Base-by-base conservation (phyloP, 2,888 invertebrate genomes). In the Marasmarcha lunaedactyla region DNA sequence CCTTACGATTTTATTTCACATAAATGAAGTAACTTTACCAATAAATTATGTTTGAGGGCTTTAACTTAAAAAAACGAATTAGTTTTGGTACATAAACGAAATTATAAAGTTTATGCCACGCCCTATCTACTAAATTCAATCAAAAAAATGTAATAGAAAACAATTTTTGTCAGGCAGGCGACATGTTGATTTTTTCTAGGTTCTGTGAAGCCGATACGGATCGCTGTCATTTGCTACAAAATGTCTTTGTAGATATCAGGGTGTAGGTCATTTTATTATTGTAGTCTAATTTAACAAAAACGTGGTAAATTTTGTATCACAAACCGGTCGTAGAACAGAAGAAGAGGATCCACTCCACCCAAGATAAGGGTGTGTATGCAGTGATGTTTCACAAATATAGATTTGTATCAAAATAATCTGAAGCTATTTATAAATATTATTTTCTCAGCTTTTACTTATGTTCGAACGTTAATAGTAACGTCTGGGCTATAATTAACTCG, bases 401-500 rank as follows among this genome's bases (percentile, higher is more conserved):
- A 79, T 72, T 78, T 76, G 81, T 79, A 81, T 83, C 79, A 83
- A 84, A 83, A 81, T 83, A 83, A 81, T 83, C 76, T 64, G 54
- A 76, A 83, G 79, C 83, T 84, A 84, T 84, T 84, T 84, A 83
- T 84, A 84, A 83, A 84, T 83, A 84, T 81, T 83, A 83, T 83
- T 84, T 83, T 81, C 79, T 76, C 73, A 74, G 71, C 79, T 78
- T 84, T 84, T 83, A 78, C 81, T 79, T 81, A 78, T 78, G 81
- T 83, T 77, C 78, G 72, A 79, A 76, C 78, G 74, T 77, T 81
- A 79, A 78, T 79, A 79, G 77, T 78, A 79, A 71, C 79, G 78
- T 79, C 78, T 76, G 74, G 63, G 74, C 81, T 83, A 83, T 74
- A 78, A 81, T 77, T 83, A 79, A 76, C 72, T 64, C 62, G 70